Evolutionary conservation across 2,113 vertebrate species (phyloP).

Genomic region (Scolopax mira): DNA sequence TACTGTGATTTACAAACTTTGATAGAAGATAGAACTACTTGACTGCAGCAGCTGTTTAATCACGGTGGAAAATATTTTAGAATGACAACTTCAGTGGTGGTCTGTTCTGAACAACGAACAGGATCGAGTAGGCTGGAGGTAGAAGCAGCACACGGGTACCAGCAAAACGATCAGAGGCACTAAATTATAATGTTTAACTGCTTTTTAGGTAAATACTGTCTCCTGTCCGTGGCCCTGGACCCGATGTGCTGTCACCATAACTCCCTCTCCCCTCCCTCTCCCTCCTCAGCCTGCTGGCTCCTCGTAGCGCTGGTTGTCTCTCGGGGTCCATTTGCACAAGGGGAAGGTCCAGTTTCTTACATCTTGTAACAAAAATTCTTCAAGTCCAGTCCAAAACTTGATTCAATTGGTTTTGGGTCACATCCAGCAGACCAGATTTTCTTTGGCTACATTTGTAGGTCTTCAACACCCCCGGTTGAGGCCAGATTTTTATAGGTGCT

Average conservation of each 20-base stretch:
- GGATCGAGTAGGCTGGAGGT: background rate
- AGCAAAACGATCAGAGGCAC: background rate
- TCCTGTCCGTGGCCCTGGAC: background rate
- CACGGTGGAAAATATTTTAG: conserved; percentile 10
- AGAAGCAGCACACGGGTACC: background rate
- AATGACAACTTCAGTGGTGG: conserved; percentile 31
- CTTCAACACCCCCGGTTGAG: background rate
- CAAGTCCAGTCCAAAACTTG: background rate
- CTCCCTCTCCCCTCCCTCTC: background rate
- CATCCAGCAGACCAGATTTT: conserved; percentile 5
- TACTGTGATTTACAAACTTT: background rate
- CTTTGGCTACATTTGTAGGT: background rate
- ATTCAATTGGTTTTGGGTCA: background rate
- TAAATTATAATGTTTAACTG: background rate
- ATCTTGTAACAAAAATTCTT: background rate
- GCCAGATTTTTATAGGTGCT: background rate
- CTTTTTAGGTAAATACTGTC: background rate
- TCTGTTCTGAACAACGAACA: background rate
- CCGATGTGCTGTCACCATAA: background rate
- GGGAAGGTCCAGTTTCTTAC: conserved; percentile 14
- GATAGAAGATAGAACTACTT: conserved; percentile 19
- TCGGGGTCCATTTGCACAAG: background rate
- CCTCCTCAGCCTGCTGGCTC: background rate
- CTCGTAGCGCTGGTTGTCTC: background rate
- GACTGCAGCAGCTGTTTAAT: conserved; percentile 37